These are phyloP conservation scores for Notothenia coriiceps DNA, from an alignment of 2,113 vertebrate species.

Conservation along the genomic window DNA sequence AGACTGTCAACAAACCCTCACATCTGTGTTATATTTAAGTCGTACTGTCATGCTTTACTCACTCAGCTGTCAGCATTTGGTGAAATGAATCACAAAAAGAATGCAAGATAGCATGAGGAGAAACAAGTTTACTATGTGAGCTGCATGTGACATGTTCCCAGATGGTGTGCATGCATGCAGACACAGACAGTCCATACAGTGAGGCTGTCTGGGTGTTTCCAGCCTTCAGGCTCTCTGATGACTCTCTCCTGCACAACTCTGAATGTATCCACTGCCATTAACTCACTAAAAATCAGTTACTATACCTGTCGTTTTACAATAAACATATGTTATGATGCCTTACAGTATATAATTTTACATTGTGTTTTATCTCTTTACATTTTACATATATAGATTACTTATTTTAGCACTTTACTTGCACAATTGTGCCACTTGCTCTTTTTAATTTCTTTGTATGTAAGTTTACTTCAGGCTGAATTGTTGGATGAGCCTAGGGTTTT, in stretches of 20 bases:
- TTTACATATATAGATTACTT: too few species aligned
- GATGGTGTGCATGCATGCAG: neutral
- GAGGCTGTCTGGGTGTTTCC: slow-evolving; percentile 19
- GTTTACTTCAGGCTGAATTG: too few species aligned
- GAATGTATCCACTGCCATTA: neutral
- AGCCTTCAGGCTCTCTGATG: slow-evolving; percentile 4
- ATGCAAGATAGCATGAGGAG: neutral
- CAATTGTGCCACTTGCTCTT: too few species aligned
- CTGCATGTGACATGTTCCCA: neutral
- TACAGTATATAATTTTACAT: too few species aligned
- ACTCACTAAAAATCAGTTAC: neutral
- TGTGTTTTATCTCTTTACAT: too few species aligned
- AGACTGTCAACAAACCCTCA: slow-evolving; percentile 5
- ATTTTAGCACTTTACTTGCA: too few species aligned
- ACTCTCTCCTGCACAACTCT: too few species aligned
- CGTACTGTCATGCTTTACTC: neutral
- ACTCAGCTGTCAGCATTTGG: slow-evolving; percentile 6
- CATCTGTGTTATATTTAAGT: slow-evolving; percentile 30
- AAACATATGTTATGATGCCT: too few species aligned
- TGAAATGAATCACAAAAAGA: neutral
- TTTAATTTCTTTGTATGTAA: too few species aligned
- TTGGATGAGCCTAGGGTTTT: too few species aligned
- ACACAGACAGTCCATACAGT: slow-evolving; percentile 8
- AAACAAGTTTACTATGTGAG: slow-evolving; percentile 14
- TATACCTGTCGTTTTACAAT: too few species aligned